Conservation (phyloP, 2,888 invertebrate genomes). For the Dynastes tityus region DNA sequence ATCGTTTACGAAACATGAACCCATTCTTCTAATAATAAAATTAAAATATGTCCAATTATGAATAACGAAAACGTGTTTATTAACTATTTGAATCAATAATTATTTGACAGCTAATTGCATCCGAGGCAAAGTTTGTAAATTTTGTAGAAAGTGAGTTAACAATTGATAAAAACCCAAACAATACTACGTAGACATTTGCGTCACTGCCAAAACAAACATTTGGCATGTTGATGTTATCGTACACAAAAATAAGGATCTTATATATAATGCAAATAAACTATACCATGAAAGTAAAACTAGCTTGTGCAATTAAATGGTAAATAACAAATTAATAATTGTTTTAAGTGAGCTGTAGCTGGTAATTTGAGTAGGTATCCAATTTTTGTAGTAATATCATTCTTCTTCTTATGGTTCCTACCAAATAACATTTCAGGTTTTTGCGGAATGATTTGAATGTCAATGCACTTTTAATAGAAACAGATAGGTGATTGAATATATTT, state of each 20-base stretch:
- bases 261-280: too few species aligned
- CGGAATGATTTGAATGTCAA: too few species aligned
- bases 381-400: too few species aligned
- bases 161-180: conserved; percentile 3
- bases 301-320: neutral
- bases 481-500: too few species aligned
- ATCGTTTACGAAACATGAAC: neutral
- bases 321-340: neutral
- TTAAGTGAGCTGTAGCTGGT: too few species aligned
- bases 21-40: neutral
- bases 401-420: too few species aligned
- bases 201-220: conserved; percentile 8
- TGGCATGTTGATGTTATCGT: neutral
- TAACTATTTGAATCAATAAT: too few species aligned
- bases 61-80: neutral
- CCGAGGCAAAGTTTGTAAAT: neutral
- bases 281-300: too few species aligned
- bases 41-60: neutral
- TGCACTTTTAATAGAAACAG: too few species aligned
- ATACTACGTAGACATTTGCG: neutral
- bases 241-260: neutral
- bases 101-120: neutral
- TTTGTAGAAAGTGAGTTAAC: neutral
- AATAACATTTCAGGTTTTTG: too few species aligned
- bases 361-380: too few species aligned